These are phyloP conservation scores for Enteromius afrohamiltoni DNA, from an alignment of 2,797 vertebrate genomes.

Conservation along the genomic window DNA sequence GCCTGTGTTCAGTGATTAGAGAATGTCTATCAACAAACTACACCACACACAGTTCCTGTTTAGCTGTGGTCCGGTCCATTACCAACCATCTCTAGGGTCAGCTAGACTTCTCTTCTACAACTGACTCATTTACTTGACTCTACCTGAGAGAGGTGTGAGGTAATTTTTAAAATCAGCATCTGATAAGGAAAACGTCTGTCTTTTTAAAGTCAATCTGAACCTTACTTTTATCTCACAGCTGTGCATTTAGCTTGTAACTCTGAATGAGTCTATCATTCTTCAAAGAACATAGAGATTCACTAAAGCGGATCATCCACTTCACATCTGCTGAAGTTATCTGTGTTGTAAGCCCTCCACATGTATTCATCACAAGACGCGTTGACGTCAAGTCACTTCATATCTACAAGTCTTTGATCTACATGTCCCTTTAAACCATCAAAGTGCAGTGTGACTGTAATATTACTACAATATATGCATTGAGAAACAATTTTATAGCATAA, in stretches of 20 bases:
- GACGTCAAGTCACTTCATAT: background rate
- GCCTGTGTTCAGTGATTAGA: conserved; percentile 14
- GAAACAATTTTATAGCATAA: background rate
- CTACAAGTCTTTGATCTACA: background rate
- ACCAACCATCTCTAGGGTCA: conserved; percentile 21
- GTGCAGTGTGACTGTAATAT: background rate
- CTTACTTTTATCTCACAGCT: conserved; percentile 27
- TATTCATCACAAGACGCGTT: background rate
- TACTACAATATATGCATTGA: background rate
- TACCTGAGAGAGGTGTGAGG: conserved; percentile 24
- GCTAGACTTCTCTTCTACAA: conserved; percentile 7
- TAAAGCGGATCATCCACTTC: conserved; percentile 38
- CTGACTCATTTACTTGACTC: conserved; percentile 5
- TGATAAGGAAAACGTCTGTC: conserved; percentile 27
- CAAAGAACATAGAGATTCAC: conserved; percentile 29
- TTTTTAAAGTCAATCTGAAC: conserved; percentile 19
- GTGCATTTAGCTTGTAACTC: conserved; percentile 23
- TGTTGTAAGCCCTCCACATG: background rate
- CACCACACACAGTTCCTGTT: conserved; percentile 10
- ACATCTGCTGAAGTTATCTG: conserved; percentile 53
- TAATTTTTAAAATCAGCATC: conserved; percentile 35
- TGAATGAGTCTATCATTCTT: conserved; percentile 23
- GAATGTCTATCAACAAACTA: conserved; percentile 5
- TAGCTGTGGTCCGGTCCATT: conserved; percentile 18
- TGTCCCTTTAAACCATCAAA: background rate